These are phyloP conservation scores for Amphiura filiformis DNA, from an alignment of 35 echinoderm and acorn worm genomes.

Conservation along the genomic window DNA sequence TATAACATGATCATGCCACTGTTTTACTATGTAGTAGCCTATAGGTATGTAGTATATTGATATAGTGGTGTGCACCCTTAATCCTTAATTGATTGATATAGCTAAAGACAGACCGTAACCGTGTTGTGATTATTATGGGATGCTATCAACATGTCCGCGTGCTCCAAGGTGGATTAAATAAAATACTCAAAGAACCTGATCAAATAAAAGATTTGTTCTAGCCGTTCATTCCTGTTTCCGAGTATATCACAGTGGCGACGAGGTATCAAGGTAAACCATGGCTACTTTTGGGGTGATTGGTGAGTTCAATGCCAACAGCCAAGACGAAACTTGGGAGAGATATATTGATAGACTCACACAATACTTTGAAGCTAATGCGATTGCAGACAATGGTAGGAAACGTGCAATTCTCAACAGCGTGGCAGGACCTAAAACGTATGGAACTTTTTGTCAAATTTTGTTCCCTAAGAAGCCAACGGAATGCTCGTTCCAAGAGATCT, in stretches of 20 bases:
- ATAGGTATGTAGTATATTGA: background rate
- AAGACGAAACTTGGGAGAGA: background rate
- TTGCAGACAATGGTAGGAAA: background rate
- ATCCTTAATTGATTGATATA: background rate
- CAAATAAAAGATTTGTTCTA: no score
- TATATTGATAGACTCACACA: background rate
- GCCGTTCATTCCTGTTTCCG: no score
- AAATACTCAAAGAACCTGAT: no score
- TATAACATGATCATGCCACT: no score
- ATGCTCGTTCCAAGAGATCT: conserved; percentile 10
- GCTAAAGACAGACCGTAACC: background rate
- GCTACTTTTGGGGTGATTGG: background rate
- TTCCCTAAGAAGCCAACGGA: background rate
- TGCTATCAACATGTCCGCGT: no score
- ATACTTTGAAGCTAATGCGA: background rate
- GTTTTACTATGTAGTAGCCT: no score
- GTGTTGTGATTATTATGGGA: background rate
- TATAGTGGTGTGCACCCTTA: background rate
- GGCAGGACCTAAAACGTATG: background rate
- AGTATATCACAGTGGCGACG: background rate
- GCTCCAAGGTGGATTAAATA: no score
- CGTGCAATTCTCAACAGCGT: background rate
- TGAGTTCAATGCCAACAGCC: background rate
- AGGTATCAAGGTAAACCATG: background rate
- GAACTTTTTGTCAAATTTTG: background rate